Conservation (phyloP, 2,888 invertebrate genomes). For the Hirtodrosophila duncani region DNA sequence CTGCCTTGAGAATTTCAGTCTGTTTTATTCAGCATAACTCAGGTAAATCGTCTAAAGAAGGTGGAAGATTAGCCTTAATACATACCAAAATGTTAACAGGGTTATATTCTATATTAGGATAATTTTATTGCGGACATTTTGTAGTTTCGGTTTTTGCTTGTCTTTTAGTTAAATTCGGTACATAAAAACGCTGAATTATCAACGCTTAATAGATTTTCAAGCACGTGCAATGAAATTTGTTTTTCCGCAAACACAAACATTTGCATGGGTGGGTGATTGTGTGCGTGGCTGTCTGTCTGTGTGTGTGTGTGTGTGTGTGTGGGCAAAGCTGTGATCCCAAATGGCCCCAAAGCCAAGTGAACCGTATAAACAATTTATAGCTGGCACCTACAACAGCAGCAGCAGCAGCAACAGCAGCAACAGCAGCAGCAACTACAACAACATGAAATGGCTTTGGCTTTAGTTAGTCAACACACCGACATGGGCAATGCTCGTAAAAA, state of each 20-base stretch:
- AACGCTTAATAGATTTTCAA: constrained; percentile 63
- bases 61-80: too few relatives aligned
- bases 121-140: constrained; percentile 9
- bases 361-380: constrained; percentile 68
- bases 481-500: constrained; percentile 58
- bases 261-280: constrained; percentile 4
- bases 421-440: constrained; percentile 12
- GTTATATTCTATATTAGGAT: too few relatives aligned
- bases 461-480: constrained; percentile 37
- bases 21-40: too few relatives aligned
- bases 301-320: constrained; percentile 8
- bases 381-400: constrained; percentile 28
- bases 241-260: constrained; percentile 23
- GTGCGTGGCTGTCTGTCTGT: constrained; percentile 14
- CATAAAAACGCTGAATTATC: constrained; percentile 44
- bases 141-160: too few relatives aligned
- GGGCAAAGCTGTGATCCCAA: constrained; percentile 53
- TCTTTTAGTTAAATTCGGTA: constrained; percentile 8
- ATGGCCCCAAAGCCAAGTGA: constrained; percentile 69
- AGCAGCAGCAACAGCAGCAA: constrained; percentile 30
- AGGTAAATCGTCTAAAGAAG: too few relatives aligned
- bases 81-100: too few relatives aligned
- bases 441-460: constrained; percentile 26
- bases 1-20: too few relatives aligned
- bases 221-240: constrained; percentile 55